These are phyloP conservation scores for Strix aluco DNA, from an alignment of 2,113 vertebrate genomes.

Conservation along the genomic window DNA sequence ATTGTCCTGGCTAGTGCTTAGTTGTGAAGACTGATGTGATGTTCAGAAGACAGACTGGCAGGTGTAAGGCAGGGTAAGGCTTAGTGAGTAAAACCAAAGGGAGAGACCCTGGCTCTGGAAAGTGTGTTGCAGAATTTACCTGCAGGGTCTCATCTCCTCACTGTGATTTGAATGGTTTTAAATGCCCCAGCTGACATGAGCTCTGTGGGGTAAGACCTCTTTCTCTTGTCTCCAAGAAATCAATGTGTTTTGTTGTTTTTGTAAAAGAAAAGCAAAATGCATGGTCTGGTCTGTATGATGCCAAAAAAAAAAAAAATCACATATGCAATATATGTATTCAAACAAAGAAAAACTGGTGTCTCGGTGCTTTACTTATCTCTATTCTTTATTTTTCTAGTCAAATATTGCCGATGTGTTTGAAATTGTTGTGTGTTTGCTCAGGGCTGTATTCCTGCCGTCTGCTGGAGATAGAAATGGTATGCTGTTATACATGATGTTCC, in stretches of 20 bases:
- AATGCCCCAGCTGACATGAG: background rate
- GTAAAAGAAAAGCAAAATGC: background rate
- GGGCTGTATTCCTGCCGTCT: background rate
- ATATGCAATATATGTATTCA: slow-evolving; percentile 38
- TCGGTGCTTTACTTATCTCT: background rate
- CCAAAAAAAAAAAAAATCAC: slow-evolving; percentile 46
- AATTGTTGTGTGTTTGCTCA: background rate
- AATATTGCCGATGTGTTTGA: background rate
- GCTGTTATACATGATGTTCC: background rate
- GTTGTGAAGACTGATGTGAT: background rate
- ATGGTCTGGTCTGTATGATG: slow-evolving; percentile 14
- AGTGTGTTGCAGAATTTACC: background rate
- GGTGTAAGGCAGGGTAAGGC: background rate
- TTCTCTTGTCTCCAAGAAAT: slow-evolving; percentile 15
- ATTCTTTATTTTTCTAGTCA: background rate
- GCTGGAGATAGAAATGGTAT: background rate
- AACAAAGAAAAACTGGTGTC: slow-evolving; percentile 8
- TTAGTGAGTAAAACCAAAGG: background rate
- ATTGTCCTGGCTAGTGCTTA: background rate
- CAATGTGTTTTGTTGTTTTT: slow-evolving; percentile 1
- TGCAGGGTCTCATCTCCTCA: background rate
- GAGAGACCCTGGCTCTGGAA: background rate
- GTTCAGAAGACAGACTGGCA: background rate
- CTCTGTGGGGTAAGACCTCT: background rate
- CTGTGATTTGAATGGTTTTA: background rate